phyloP scores from a whole-genome alignment of 2,113 vertebrate genomes.

The Acrocephalus arundinaceus region DNA sequence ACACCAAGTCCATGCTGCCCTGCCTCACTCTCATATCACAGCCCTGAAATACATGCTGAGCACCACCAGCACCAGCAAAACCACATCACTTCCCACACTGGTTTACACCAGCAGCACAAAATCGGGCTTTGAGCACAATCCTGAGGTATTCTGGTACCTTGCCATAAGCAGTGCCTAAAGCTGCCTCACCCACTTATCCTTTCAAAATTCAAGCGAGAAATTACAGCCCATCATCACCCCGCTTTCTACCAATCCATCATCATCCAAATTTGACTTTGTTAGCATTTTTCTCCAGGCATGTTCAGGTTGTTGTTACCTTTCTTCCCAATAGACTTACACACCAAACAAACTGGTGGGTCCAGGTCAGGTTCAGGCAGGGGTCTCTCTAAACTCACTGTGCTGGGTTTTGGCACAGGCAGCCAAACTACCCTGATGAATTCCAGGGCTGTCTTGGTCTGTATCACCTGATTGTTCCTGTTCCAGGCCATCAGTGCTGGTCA shows the following conservation, averaged over 20 bases:
- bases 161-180: background rate
- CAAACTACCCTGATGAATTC: background rate
- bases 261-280: background rate
- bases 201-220: background rate
- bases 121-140: background rate
- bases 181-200: background rate
- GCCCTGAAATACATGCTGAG: slow-evolving; percentile 36
- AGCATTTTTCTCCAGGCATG: background rate
- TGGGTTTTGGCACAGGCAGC: background rate
- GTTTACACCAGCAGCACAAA: background rate
- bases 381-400: background rate
- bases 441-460: background rate
- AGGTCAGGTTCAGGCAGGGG: background rate
- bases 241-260: background rate
- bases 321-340: background rate
- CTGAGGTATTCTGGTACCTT: background rate
- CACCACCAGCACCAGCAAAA: background rate
- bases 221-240: background rate
- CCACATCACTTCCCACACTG: background rate
- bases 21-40: background rate
- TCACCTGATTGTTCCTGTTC: background rate
- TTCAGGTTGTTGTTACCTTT: background rate
- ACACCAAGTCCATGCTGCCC: background rate
- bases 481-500: background rate
- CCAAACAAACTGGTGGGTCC: background rate